phyloP scores from a whole-genome alignment of 2,113 vertebrate species.

The Falcunculus frontatus region DNA sequence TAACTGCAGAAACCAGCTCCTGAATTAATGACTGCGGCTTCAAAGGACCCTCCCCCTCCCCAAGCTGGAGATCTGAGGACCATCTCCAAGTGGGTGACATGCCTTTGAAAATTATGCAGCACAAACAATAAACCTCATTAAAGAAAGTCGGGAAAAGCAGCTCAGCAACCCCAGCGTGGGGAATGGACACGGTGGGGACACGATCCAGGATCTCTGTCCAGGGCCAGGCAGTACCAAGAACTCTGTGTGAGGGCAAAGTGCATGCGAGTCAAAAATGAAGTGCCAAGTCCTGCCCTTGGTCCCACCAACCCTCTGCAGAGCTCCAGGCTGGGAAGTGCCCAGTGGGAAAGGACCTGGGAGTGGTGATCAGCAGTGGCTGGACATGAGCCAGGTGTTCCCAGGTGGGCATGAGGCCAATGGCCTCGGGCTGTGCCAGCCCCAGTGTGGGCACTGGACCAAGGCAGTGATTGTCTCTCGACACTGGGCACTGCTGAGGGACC shows the following conservation, averaged over 20 bases:
- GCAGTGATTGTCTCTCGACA: neutral
- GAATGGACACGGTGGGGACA: neutral
- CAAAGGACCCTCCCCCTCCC: conserved; percentile 69
- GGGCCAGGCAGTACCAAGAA: neutral
- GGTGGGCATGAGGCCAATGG: neutral
- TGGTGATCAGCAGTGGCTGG: neutral
- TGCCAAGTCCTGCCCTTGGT: neutral
- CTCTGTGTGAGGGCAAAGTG: neutral
- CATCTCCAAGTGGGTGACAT: conserved; percentile 61
- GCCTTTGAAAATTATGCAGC: conserved; percentile 72
- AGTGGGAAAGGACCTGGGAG: neutral
- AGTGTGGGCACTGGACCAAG: neutral
- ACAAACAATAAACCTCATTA: conserved; percentile 76
- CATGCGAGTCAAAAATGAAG: fast-evolving
- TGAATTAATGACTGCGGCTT: conserved; percentile 76
- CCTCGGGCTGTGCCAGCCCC: neutral
- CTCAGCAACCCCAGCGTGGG: neutral
- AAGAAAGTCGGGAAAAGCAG: conserved; percentile 55
- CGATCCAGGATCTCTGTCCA: too few species aligned
- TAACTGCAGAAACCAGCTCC: conserved; percentile 63
- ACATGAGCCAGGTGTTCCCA: neutral
- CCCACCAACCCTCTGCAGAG: neutral
- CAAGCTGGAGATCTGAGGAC: conserved; percentile 70
- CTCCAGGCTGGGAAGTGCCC: neutral
- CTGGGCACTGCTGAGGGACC: neutral